Base-by-base conservation (phyloP, 2,113 vertebrate genomes). In the Arothron firmamentum region DNA sequence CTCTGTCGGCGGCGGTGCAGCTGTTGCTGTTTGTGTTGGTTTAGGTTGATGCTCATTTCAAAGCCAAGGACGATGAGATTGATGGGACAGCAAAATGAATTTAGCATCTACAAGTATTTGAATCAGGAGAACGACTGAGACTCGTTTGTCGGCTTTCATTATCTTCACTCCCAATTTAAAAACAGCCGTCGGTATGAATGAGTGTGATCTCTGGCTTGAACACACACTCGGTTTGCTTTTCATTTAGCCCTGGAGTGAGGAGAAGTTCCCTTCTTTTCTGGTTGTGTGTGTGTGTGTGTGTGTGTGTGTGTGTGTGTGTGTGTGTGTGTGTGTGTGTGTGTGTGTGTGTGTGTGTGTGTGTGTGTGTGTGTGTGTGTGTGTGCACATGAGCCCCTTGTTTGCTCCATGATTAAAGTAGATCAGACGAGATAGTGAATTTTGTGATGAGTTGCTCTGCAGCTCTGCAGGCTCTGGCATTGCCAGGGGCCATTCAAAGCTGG, bases 361-460 rank as follows among this genome's bases (percentile, higher is more conserved):
- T 62, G 45, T 54, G 63, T 77, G 41, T 62, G 45, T 60, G 20
- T 54, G 31, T 50, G 45, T 41, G 54, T 49, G 53, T 17, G 52
- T 21, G 20, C 46, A 52, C 42, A 34, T 17, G 20, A 16, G 65
- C 55, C 42, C 55, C 61, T 73, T 41, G 67, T 71, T 72, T 80
- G 81, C 72, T 79, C 72, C 77, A 72, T 83, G 85, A 88, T 87
- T 77, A 88, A 86, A 80, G 70, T 74, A 75, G 71, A 86, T 86
- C 77, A 77, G 76, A 75, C 23, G 17, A 82, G 86, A 86, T 82
- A 86, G 68, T 45, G 72, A 57, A 67, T 78, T 87, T 87, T 60
- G 61, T 67, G 76, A 83, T 75, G 83, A 77, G 72, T 54, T 65
- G 75, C 20, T 59, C 54, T 45, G 67, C 53, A 63, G 74, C 85